A percentile compares a stretch with the other conserved stretches of the same genome.
Conservation (phyloP, 2,797 vertebrate genomes). For the Decapterus maruadsi region DNA sequence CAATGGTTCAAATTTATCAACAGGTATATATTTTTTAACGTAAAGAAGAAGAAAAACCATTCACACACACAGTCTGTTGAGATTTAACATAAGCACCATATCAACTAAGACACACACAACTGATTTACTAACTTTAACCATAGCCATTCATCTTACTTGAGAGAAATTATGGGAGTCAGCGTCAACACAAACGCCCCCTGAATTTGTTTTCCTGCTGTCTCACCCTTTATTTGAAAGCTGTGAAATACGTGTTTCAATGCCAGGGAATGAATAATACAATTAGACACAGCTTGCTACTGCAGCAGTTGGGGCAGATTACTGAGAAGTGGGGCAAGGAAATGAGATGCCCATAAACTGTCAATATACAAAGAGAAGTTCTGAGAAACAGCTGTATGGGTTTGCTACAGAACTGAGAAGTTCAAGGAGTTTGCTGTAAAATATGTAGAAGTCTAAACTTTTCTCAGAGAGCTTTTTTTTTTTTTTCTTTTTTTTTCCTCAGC, state of each 20-base stretch:
- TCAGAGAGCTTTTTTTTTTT: slow-evolving; percentile 16
- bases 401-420: slow-evolving; percentile 17
- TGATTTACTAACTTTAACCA: slow-evolving; percentile 8
- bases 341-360: slow-evolving; percentile 67
- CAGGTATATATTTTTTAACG: not conserved
- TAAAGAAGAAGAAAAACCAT: slow-evolving; percentile 3
- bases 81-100: not conserved
- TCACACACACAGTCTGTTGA: not conserved
- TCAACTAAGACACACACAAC: slow-evolving; percentile 4
- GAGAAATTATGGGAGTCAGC: slow-evolving; percentile 14
- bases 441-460: slow-evolving; percentile 37
- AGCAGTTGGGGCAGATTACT: slow-evolving; percentile 44
- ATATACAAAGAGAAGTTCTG: slow-evolving; percentile 40
- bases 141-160: slow-evolving; percentile 19
- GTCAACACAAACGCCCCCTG: slow-evolving; percentile 9
- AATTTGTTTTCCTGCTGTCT: slow-evolving; percentile 35
- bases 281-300: slow-evolving; percentile 53
- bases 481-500: slow-evolving; percentile 42
- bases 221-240: slow-evolving; percentile 41
- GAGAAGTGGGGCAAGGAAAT: slow-evolving; percentile 49
- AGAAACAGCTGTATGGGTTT: slow-evolving; percentile 36
- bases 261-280: slow-evolving; percentile 60
- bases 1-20: not conserved
- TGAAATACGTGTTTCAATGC: slow-evolving; percentile 26
- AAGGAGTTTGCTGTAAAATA: slow-evolving; percentile 44